Evolutionary conservation across 2,888 invertebrate genomes (phyloP), one percentile per base, ranked within the genome.

Genomic region (Salticus scenicus): DNA sequence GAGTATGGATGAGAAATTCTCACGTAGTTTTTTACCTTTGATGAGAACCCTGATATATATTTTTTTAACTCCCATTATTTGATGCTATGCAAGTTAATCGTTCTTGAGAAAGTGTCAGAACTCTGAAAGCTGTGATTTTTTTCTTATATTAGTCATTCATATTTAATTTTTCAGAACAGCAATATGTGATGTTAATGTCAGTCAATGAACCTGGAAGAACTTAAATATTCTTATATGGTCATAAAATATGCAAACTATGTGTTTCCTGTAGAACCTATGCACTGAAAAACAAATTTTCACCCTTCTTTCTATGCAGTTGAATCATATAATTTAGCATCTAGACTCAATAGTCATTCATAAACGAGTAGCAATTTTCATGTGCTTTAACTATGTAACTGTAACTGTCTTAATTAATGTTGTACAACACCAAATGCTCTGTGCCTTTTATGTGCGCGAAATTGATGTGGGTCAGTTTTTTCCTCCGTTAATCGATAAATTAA

Each of bases 371-470:
- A 71, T 14, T 33, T 64, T 66, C 33, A 80, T 73, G 67, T 67
- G 47, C 66, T 31, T 47, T 66, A 72, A 17, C 41, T 63, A 31
- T 30, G 27, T 51, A 63, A 41, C 51, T 51, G 37, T 76, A 72
- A 66, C 31, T 66, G 64, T 83, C 30, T 76, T 76, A 14, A 51
- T 72, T 63, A 66, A 47, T 77, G 73, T 77, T 83, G 72, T 83
- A 83, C 67, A 83, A 83, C 63, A 81, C 69, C 63, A 74, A 70
- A 67, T 75, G 81, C 81, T 81, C 83, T 83, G 83, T 83, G 83
- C 83, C 83, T 83, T n/a, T 83, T 83, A 42, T 71, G 71, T 64
- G 66, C 67, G 76, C 67, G 67, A 77, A 77, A 67, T 72, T 31
- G 77, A 77, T 83, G 28, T 77, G 77, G 77, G 83, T 83, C 83